Percentiles rank a stretch among this genome's conserved stretches.
phyloP scores from a whole-genome alignment of 2,113 vertebrate species.

The Periophthalmus modestus region DNA sequence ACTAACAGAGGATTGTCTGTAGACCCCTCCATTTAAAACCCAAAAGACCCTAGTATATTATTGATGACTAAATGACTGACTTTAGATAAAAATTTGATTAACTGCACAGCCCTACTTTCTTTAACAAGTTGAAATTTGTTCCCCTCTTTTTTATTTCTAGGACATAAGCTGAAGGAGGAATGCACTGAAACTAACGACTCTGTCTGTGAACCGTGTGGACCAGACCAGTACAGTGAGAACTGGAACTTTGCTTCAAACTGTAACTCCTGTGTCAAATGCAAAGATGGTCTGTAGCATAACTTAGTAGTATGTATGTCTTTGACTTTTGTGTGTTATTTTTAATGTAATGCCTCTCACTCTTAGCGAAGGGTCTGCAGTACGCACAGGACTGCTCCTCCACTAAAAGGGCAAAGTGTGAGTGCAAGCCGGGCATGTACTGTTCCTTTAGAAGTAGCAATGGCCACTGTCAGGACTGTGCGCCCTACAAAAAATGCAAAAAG shows the following conservation, averaged over 20 bases:
- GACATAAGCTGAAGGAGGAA: neutral
- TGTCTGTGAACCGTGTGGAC: constrained; percentile 54
- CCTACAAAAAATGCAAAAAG: constrained; percentile 8
- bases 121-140: neutral
- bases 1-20: too few species aligned
- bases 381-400: constrained; percentile 44
- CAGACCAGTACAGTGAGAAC: constrained; percentile 17
- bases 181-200: constrained; percentile 51
- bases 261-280: constrained; percentile 52
- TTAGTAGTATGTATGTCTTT: neutral
- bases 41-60: too few species aligned
- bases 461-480: constrained; percentile 11
- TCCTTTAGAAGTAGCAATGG: fast-evolving
- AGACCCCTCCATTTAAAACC: too few species aligned
- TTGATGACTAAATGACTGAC: too few species aligned
- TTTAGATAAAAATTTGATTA: too few species aligned
- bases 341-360: neutral
- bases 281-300: constrained; percentile 37
- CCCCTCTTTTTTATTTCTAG: constrained; percentile 41
- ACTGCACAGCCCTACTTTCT: too few species aligned
- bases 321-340: neutral
- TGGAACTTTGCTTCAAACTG: constrained; percentile 59
- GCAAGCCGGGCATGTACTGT: constrained; percentile 63
- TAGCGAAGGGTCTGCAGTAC: constrained; percentile 55
- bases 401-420: constrained; percentile 54